Evolutionary conservation across 2,113 vertebrate species (phyloP), one percentile per base, ranked within the genome.

Genomic region (Gila orcuttii): DNA sequence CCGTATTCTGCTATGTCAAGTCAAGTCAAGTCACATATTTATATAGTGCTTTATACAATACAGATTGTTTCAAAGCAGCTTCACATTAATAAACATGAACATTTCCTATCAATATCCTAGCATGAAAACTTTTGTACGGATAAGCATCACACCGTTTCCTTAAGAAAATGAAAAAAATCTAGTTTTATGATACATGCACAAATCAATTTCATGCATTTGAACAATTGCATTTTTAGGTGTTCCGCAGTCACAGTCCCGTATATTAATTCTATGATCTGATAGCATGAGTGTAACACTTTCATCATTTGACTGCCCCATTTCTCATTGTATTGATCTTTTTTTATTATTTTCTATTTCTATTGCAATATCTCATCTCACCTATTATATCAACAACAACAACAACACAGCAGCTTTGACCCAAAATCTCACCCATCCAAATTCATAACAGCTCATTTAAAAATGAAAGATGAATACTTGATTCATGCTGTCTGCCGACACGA

Each of bases 391-490:
- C 77, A 59, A 47, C 31, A 69, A 25, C n/a, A 62, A 47, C 31
- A 69, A 25, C n/a, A 62, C 52, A 74, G 75, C 64, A 62, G 82
- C 50, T 66, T 60, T 59, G 73, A 80, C 79, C 75, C 83, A 57
- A 79, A 87, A 75, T 80, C 83, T 31, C 52, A 68, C 33, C 36
- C 36, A 73, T 64, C 57, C 33, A 23, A 80, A 66, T 55, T n/a
- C 17, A n/a, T 68, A 28, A 33, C 25, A 47, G 6, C 59, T 15
- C 82, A 77, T 85, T 77, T 17, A 75, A 66, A 28, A 64, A 77
- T 36, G 78, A 77, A 60, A 75, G 73, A 88, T 85, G 62, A 82
- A 88, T 88, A 75, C 79, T 80, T 68, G 68, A 86, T 84, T 68
- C 21, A 31, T 50, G 64, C 59, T 59, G 85, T 82, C 74, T 86